phyloP scores from a whole-genome alignment of 2,113 vertebrate species.

The Dipodomys ordii region DNA sequence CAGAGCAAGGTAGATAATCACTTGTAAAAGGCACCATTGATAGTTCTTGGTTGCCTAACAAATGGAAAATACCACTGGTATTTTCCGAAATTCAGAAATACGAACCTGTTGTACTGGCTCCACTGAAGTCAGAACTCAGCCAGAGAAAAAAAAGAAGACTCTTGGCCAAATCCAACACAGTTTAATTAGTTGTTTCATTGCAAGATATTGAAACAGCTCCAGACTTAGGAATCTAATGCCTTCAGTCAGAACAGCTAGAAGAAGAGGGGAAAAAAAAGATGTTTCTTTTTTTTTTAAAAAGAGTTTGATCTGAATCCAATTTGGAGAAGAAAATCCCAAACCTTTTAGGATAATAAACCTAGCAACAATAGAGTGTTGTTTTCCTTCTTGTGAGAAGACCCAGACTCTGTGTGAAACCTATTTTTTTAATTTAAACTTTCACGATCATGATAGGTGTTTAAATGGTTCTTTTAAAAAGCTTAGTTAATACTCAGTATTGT shows the following conservation, averaged over 20 bases:
- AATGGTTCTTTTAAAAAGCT: background rate
- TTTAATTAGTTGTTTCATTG: conserved; percentile 68
- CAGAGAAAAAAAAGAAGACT: conserved; percentile 47
- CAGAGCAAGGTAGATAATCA: conserved; percentile 18
- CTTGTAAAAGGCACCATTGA: background rate
- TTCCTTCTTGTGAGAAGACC: conserved; percentile 17
- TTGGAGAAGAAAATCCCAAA: conserved; percentile 69
- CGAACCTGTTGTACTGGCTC: background rate
- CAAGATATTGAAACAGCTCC: conserved; percentile 68
- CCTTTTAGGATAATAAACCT: conserved; percentile 69
- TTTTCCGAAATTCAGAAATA: conserved; percentile 33
- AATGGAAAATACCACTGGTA: background rate
- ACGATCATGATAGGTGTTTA: background rate
- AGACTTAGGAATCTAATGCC: conserved; percentile 57
- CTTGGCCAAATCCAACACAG: conserved; percentile 53
- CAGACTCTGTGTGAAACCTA: background rate
- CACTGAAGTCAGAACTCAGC: conserved; percentile 12
- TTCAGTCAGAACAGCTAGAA: conserved; percentile 60
- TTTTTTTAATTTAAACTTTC: conserved; percentile 49
- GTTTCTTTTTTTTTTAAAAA: conserved; percentile 51
- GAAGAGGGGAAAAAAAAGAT: conserved; percentile 61
- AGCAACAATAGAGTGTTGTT: conserved; percentile 2
- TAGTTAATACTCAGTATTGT: background rate
- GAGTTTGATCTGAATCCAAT: conserved; percentile 67
- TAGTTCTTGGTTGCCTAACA: background rate